Evolutionary conservation across 2,888 invertebrate genomes (phyloP).

Genomic region (Ennomos quercinarius): DNA sequence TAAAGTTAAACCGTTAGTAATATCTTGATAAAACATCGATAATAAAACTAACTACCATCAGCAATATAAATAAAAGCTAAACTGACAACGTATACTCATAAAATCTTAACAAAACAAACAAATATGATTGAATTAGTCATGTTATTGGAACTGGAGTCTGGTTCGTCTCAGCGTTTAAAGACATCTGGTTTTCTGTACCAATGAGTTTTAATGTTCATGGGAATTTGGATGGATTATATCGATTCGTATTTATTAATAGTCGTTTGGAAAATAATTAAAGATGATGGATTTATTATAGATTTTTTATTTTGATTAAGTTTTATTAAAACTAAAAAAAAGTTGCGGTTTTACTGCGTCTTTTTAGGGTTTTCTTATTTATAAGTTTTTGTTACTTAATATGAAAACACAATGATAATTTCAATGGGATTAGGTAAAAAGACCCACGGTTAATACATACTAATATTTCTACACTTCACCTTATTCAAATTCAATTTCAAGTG

Average conservation of each 20-base stretch:
- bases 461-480: too few relatives aligned
- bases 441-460: too few relatives aligned
- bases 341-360: too few relatives aligned
- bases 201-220: constrained; percentile 39
- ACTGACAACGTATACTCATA: constrained; percentile 71
- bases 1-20: too few relatives aligned
- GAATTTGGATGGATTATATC: constrained; percentile 39
- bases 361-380: too few relatives aligned
- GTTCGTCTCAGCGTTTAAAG: constrained; percentile 59
- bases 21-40: constrained; percentile 10
- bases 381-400: too few relatives aligned
- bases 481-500: too few relatives aligned
- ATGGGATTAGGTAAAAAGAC: too few relatives aligned
- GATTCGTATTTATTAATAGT: constrained; percentile 22
- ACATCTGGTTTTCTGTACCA: constrained; percentile 48
- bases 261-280: constrained; percentile 7
- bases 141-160: constrained; percentile 51
- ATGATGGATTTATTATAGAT: neutral
- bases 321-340: neutral
- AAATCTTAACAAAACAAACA: constrained; percentile 71
- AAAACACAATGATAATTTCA: too few relatives aligned
- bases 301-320: neutral
- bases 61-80: constrained; percentile 38
- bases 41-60: constrained; percentile 6
- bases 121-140: constrained; percentile 57